A percentile compares a stretch with the other conserved stretches of the same genome.
These are phyloP conservation scores for Standfussiana lucernea DNA, from an alignment of 2,888 invertebrate species.

Conservation along the genomic window DNA sequence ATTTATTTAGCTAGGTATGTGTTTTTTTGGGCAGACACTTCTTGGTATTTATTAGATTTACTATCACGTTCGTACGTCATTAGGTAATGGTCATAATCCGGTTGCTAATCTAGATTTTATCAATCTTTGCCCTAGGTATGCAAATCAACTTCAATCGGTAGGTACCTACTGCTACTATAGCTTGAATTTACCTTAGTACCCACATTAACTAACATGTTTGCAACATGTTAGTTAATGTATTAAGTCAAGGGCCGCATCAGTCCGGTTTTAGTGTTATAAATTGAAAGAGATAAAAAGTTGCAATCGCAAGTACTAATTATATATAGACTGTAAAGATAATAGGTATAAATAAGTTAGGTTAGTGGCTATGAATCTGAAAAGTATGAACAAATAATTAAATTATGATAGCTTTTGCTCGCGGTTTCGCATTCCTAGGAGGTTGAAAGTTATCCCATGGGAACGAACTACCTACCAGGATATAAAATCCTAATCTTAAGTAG, in stretches of 20 bases:
- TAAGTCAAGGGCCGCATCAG: background rate
- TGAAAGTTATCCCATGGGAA: too few relatives aligned
- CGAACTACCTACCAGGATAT: too few relatives aligned
- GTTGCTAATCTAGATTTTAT: slow-evolving; percentile 31
- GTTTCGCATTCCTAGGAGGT: too few relatives aligned
- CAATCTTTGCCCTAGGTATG: slow-evolving; percentile 3
- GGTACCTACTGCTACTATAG: too few relatives aligned
- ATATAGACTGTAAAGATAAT: background rate
- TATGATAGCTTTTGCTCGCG: too few relatives aligned
- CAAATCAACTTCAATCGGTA: slow-evolving; percentile 13
- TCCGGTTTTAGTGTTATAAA: slow-evolving; percentile 10
- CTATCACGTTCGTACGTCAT: slow-evolving; percentile 9
- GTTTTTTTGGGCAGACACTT: background rate
- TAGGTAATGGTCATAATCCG: slow-evolving; percentile 29
- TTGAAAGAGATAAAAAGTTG: background rate
- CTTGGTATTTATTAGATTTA: background rate
- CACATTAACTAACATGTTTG: background rate
- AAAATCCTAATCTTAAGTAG: too few relatives aligned
- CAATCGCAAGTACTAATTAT: background rate
- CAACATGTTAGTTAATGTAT: background rate
- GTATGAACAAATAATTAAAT: too few relatives aligned
- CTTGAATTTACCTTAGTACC: background rate
- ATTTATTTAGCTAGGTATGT: background rate
- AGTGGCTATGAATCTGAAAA: background rate
- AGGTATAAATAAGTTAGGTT: background rate